Evolutionary conservation across 2,797 vertebrate species (phyloP).

Genomic region (Gorsachius magnificus): DNA sequence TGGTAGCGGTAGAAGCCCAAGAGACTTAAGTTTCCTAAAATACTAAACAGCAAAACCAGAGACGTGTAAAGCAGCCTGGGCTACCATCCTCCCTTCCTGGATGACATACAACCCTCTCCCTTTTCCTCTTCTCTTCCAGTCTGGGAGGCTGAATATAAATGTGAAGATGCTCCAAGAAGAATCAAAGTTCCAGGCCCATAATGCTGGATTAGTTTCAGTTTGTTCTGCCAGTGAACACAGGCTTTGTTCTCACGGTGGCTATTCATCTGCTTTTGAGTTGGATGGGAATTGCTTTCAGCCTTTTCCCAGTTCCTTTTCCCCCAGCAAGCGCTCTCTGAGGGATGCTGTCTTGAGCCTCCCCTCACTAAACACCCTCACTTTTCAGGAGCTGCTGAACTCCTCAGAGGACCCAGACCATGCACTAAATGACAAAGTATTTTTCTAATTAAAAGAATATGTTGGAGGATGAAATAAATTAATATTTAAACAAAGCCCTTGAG

Average conservation of each 20-base stretch:
- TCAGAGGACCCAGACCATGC: neutral
- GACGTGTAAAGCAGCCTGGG: neutral
- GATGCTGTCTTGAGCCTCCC: neutral
- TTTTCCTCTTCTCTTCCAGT: neutral
- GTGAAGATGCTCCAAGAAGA: neutral
- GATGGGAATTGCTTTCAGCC: neutral
- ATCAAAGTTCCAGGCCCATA: neutral
- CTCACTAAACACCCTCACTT: neutral
- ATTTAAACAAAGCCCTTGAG: neutral
- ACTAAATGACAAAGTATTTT: neutral
- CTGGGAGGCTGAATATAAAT: neutral
- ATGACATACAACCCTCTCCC: neutral
- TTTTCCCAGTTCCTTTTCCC: neutral
- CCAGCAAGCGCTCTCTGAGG: neutral
- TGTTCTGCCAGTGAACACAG: accelerated
- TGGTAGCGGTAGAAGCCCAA: neutral
- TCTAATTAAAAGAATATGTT: slow-evolving; percentile 1
- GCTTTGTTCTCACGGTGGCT: neutral
- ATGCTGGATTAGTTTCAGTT: neutral
- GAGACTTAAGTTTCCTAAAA: neutral
- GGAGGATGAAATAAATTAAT: slow-evolving; percentile 32
- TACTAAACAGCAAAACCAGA: neutral
- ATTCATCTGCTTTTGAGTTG: neutral
- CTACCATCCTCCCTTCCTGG: neutral
- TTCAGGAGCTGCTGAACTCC: neutral